Percentiles rank a stretch among this genome's conserved stretches.
phyloP scores from a whole-genome alignment of 2,797 vertebrate genomes.

The Molossus alvarezi region DNA sequence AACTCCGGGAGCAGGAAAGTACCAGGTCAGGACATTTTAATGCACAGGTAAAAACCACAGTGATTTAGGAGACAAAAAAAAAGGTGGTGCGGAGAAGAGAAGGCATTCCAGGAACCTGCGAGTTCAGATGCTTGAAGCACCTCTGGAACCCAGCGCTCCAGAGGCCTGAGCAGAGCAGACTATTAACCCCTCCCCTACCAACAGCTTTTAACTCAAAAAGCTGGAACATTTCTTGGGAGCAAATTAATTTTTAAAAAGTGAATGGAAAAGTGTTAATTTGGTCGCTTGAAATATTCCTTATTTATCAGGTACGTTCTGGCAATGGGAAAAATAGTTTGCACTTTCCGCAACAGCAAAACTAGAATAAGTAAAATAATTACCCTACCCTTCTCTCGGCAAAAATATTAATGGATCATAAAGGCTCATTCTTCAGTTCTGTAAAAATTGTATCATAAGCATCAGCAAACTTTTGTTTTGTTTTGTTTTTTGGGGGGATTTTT shows the following conservation, averaged over 20 bases:
- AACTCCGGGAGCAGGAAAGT: neutral
- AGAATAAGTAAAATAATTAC: neutral
- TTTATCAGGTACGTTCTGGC: neutral
- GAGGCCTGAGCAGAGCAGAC: too few species aligned
- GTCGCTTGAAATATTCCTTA: neutral
- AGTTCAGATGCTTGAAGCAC: neutral
- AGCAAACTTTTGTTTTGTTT: neutral
- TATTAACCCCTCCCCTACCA: neutral
- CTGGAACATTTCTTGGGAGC: neutral
- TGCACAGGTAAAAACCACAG: neutral
- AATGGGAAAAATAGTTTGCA: neutral
- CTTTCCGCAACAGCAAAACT: neutral
- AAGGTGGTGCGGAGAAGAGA: neutral
- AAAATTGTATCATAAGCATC: neutral
- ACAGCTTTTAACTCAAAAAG: neutral
- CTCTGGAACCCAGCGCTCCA: neutral
- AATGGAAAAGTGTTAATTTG: neutral
- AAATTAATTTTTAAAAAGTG: neutral
- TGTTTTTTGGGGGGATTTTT: neutral
- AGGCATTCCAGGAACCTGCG: neutral
- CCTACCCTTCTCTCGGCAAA: neutral
- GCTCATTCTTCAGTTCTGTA: neutral
- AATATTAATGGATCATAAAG: neutral
- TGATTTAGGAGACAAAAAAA: neutral
- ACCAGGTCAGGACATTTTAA: neutral